These are phyloP conservation scores for Apotomis turbidana DNA, from an alignment of 2,888 invertebrate species.

Conservation along the genomic window DNA sequence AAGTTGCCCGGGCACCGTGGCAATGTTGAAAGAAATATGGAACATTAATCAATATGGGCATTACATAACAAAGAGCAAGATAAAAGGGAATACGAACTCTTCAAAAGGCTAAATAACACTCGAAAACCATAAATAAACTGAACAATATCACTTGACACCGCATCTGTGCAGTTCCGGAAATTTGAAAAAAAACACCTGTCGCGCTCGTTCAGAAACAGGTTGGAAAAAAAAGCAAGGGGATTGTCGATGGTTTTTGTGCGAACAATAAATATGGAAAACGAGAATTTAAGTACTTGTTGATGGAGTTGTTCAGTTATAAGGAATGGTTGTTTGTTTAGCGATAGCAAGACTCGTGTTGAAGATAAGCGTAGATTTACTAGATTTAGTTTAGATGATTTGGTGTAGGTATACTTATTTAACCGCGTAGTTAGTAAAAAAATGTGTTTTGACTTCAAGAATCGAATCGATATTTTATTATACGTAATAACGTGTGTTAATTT, in stretches of 20 bases:
- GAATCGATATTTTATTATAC: too few species aligned
- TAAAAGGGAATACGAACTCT: slow-evolving; percentile 19
- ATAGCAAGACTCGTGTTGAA: slow-evolving; percentile 19
- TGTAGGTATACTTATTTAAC: neutral
- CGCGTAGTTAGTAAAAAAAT: too few species aligned
- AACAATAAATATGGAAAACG: slow-evolving; percentile 25
- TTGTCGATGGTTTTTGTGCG: slow-evolving; percentile 34
- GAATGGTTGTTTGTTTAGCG: slow-evolving; percentile 22
- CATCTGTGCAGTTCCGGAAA: slow-evolving; percentile 51
- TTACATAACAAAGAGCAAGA: slow-evolving; percentile 14
- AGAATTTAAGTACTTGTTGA: slow-evolving; percentile 37
- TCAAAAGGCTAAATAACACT: slow-evolving; percentile 18
- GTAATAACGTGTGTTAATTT: too few species aligned
- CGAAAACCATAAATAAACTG: slow-evolving; percentile 28
- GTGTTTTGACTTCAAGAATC: too few species aligned
- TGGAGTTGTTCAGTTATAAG: slow-evolving; percentile 24
- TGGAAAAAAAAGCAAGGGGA: slow-evolving; percentile 36
- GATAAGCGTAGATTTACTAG: neutral
- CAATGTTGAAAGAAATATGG: neutral
- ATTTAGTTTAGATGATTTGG: neutral
- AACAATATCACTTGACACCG: slow-evolving; percentile 50
- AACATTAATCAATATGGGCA: neutral
- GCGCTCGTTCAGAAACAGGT: slow-evolving; percentile 48
- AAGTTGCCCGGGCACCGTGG: too few species aligned
- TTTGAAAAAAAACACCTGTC: slow-evolving; percentile 58